Base-by-base conservation (phyloP, 2,797 vertebrate species). In the Fistularia tabacaria region DNA sequence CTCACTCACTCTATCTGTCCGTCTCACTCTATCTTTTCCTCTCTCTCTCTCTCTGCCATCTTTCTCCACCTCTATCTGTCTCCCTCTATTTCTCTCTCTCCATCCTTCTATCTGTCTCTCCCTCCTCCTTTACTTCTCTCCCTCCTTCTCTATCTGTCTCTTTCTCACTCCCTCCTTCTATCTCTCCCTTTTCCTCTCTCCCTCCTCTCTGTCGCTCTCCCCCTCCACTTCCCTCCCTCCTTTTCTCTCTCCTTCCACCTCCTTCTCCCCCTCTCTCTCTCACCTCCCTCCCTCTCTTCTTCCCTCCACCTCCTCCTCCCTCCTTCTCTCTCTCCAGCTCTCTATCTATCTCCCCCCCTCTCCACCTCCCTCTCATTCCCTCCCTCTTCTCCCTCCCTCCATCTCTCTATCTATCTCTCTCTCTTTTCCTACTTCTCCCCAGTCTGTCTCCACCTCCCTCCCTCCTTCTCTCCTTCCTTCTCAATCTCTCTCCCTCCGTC, bases 161-260 rank as follows among this genome's bases (percentile, higher is more conserved):
- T 25, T 2, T 25, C 25, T 25, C 25, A 25, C 25, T 25, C 25
- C 25, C 2, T 25, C 25, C 25, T 3, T 5, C 25, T n/a, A n/a
- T n/a, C n/a, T n/a, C n/a, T n/a, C n/a, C n/a, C n/a, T n/a, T n/a
- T n/a, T n/a, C n/a, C n/a, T n/a, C n/a, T n/a, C n/a, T n/a, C n/a
- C 5, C 25, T 25, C 25, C n/a, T 25, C 25, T 25, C 25, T 25
- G 25, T 25, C 25, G 2, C 5, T 25, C 25, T 5, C 25, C 25
- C 2, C 25, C 25, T 25, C 25, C 70, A 67, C 77, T 66, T 59
- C 45, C 59, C 64, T 59, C 46, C 46, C 66, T 83, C n/a, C n/a
- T n/a, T n/a, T n/a, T n/a, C n/a, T n/a, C n/a, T n/a, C n/a, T n/a
- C 75, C 41, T 13, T 76, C 76, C 74, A 85, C 85, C 81, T 83